Evolutionary conservation across 2,888 invertebrate species (phyloP).

Genomic region (Parnassius smintheus): DNA sequence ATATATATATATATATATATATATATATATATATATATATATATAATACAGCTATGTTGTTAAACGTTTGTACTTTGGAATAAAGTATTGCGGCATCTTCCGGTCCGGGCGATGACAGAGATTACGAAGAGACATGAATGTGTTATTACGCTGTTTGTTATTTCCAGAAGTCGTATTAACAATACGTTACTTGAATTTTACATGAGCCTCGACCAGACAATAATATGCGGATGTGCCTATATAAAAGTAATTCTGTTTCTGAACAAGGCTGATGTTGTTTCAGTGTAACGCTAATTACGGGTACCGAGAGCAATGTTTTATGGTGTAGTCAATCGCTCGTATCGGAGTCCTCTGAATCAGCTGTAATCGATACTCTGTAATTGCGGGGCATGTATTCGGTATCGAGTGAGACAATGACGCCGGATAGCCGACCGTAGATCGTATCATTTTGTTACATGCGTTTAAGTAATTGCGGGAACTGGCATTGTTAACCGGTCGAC

Average conservation of each 20-base stretch:
- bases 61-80: constrained; percentile 9
- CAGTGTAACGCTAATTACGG: constrained; percentile 65
- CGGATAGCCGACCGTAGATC: constrained; percentile 61
- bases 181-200: constrained; percentile 60
- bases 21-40: too few species aligned
- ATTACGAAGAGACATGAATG: constrained; percentile 55
- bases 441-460: constrained; percentile 77
- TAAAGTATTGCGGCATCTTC: constrained; percentile 42
- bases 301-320: constrained; percentile 71
- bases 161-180: constrained; percentile 65
- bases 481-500: constrained; percentile 77
- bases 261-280: constrained; percentile 44
- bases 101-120: constrained; percentile 48
- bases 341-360: constrained; percentile 67
- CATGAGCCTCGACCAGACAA: constrained; percentile 24
- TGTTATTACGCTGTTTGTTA: constrained; percentile 53
- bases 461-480: constrained; percentile 81
- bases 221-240: not conserved
- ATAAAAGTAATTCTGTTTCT: not conserved
- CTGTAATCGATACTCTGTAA: constrained; percentile 76
- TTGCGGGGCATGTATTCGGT: constrained; percentile 62
- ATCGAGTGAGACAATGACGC: constrained; percentile 74
- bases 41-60: not conserved
- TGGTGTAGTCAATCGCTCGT: constrained; percentile 65
- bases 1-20: too few species aligned